Evolutionary conservation across 2,797 vertebrate species (phyloP), one percentile per base, ranked within the genome.

Genomic region (Catharus ustulatus): DNA sequence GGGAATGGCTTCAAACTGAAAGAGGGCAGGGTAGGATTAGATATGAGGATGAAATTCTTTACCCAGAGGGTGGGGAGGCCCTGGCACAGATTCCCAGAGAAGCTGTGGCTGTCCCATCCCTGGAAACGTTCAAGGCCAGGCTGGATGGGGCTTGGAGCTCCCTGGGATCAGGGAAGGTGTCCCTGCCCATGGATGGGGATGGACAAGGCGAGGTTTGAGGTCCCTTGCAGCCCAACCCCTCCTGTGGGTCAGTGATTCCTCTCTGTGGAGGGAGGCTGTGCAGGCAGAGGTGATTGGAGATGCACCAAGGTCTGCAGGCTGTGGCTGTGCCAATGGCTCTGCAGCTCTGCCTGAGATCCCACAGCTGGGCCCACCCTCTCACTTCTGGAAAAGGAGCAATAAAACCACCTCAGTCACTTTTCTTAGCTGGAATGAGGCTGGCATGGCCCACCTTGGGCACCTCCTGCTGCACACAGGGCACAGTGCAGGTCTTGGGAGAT

Each of bases 141-240:
- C 0, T 64, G 57, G 36, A 32, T 2, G 0, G 42, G 36, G 30
- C 49, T 63, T 10, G 84, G 74, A 69, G 42, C 49, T 48, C 0
- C 10, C 34, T 55, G 57, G 34, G 30, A 2, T 3, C 0, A 8
- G 15, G 21, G 34, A 2, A 51, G 10, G 22, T 15, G 52, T 45
- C 72, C 27, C 27, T 59, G 38, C 21, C 42, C 43, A 3, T 8
- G 52, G 52, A 3, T 30, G 51, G 43, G 42, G 34, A 3, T 9
- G 51, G 32, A 66, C 21, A 10, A 4, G 45, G 11, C 12, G 27
- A 43, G 29, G 4, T 58, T 36, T 32, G 3, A 67, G 52, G 9
- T 23, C 32, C 32, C 22, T 36, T 26, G 26, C 42, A 43, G 20
- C 13, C 32, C 57, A 57, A 1, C 5, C 49, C 5, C 1, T 9